Percentiles rank a stretch among this genome's conserved stretches.
phyloP scores from a whole-genome alignment of 2,888 invertebrate species.

The Cantharis nigra region DNA sequence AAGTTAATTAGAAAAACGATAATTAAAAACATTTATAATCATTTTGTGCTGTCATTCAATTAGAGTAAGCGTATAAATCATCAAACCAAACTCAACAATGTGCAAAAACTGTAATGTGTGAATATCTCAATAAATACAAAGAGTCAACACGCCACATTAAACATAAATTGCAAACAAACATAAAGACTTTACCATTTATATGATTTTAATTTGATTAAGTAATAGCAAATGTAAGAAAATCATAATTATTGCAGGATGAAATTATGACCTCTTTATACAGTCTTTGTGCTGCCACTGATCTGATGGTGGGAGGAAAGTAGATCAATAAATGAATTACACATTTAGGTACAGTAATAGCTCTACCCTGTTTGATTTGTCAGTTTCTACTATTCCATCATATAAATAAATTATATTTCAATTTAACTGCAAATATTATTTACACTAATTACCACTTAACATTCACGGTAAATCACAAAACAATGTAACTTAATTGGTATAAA shows the following conservation, averaged over 20 bases:
- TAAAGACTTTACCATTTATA: conserved; percentile 21
- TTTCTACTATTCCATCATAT: conserved; percentile 6
- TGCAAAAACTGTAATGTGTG: conserved; percentile 1
- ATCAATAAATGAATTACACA: conserved; percentile 58
- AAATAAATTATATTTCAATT: conserved; percentile 6
- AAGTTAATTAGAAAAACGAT: background rate
- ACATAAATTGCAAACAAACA: background rate
- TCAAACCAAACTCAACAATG: background rate
- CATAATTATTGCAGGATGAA: conserved; percentile 31
- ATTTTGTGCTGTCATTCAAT: background rate
- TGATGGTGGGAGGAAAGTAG: conserved; percentile 50
- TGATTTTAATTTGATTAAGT: conserved; percentile 14
- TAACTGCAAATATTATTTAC: background rate
- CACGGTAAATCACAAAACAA: background rate
- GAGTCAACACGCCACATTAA: conserved; percentile 2
- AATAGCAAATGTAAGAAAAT: conserved; percentile 10
- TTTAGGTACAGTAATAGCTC: conserved; percentile 44
- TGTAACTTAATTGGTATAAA: background rate
- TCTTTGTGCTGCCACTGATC: conserved; percentile 41
- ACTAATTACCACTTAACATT: background rate
- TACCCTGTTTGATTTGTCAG: conserved; percentile 27
- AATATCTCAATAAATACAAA: conserved; percentile 9
- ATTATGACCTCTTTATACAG: conserved; percentile 41
- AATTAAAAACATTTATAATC: background rate
- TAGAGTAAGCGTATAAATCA: background rate